phyloP scores from a whole-genome alignment of 2,113 vertebrate genomes.

The Serinus canaria region DNA sequence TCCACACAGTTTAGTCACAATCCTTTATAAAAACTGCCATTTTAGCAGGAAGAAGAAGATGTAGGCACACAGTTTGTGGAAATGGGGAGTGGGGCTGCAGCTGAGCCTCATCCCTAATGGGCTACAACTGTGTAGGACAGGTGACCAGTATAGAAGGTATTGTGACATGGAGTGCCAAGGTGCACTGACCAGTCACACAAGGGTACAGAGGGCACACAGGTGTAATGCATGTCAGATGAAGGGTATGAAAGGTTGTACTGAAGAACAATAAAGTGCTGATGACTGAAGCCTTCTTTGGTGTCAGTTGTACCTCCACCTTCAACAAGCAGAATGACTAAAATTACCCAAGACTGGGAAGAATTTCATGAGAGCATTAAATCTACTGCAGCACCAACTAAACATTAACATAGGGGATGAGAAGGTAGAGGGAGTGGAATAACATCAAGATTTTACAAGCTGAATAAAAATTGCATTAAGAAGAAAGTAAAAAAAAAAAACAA shows the following conservation, averaged over 20 bases:
- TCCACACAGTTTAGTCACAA: background rate
- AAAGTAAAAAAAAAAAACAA: background rate
- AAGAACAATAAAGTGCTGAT: background rate
- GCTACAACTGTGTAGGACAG: background rate
- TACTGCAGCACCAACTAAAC: background rate
- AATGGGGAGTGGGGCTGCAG: fast-evolving
- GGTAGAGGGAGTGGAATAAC: background rate
- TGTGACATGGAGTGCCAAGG: background rate
- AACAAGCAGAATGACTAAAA: background rate
- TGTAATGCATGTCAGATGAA: background rate
- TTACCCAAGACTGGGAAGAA: background rate
- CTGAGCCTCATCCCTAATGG: background rate
- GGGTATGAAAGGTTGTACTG: background rate
- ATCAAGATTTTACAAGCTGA: background rate
- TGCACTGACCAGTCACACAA: background rate
- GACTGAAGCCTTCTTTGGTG: background rate
- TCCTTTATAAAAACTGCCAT: background rate
- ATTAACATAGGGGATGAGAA: background rate
- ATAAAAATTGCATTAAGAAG: background rate
- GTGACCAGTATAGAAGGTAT: background rate
- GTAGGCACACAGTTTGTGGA: background rate
- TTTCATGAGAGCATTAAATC: background rate
- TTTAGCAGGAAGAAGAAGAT: background rate
- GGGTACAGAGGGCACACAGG: background rate
- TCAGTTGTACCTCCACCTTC: background rate